These are phyloP conservation scores for Xylophagus ater DNA, from an alignment of 2,888 invertebrate genomes.

Conservation along the genomic window DNA sequence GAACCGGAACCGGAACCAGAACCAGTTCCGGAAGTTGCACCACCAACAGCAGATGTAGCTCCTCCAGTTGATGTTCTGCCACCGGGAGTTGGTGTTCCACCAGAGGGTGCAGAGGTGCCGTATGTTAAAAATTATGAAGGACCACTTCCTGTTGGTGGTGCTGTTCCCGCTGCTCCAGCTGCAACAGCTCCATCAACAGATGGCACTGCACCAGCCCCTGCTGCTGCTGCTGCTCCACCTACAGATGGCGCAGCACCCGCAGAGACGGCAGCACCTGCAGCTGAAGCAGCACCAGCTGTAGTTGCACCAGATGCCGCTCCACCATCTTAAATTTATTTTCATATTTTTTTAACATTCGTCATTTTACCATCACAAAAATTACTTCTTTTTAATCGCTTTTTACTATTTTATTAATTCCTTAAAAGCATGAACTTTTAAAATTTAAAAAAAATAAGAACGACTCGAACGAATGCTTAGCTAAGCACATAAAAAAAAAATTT, in stretches of 20 bases:
- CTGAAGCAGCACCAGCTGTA: conserved; percentile 22
- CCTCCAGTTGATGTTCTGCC: conserved; percentile 27
- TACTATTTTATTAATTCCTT: too few species aligned
- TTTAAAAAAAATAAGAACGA: too few species aligned
- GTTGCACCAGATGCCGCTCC: conserved; percentile 18
- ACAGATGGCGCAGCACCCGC: conserved; percentile 20
- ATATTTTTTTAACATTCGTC: too few species aligned
- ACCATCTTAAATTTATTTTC: too few species aligned
- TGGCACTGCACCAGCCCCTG: conserved; percentile 27
- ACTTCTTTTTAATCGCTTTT: too few species aligned
- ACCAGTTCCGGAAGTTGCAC: conserved; percentile 22
- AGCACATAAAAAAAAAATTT: too few species aligned
- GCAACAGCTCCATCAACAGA: conserved; percentile 29
- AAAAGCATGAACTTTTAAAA: too few species aligned
- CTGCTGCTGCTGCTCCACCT: conserved; percentile 19
- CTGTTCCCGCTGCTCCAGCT: conserved; percentile 22
- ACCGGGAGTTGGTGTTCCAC: conserved; percentile 28
- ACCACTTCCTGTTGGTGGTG: conserved; percentile 36
- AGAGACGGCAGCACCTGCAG: conserved; percentile 19
- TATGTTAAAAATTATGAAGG: conserved; percentile 38
- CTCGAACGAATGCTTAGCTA: too few species aligned
- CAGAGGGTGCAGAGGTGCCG: conserved; percentile 32
- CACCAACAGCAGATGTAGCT: conserved; percentile 29
- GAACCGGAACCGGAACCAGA: conserved; percentile 27
- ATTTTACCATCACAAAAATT: too few species aligned